phyloP scores from a whole-genome alignment of 2,797 vertebrate genomes.

The Myripristis jacobus region DNA sequence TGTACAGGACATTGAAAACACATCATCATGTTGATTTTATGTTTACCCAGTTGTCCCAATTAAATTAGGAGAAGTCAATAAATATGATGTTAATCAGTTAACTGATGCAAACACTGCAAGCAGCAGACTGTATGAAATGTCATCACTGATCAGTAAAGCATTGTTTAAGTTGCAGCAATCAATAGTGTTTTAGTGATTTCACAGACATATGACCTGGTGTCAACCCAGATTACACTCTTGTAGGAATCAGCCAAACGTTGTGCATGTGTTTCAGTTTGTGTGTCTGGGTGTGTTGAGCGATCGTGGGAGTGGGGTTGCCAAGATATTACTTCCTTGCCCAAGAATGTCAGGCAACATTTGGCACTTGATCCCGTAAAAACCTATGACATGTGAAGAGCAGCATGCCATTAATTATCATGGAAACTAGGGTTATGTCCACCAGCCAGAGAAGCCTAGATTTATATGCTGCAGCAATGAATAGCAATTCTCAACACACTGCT shows the following conservation, averaged over 20 bases:
- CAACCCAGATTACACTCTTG: conserved; percentile 37
- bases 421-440: conserved; percentile 55
- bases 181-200: conserved; percentile 63
- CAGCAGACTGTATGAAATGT: conserved; percentile 51
- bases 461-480: conserved; percentile 69
- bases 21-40: no score
- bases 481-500: conserved; percentile 76
- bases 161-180: conserved; percentile 48
- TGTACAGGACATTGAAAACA: no score
- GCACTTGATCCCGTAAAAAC: conserved; percentile 43
- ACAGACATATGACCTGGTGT: conserved; percentile 68
- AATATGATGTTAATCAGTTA: no score
- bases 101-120: not conserved
- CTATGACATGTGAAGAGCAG: conserved; percentile 57
- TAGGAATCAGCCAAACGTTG: conserved; percentile 34
- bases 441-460: conserved; percentile 60
- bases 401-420: conserved; percentile 59
- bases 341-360: conserved; percentile 18
- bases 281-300: conserved; percentile 15
- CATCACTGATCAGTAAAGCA: conserved; percentile 51
- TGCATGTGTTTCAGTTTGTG: conserved; percentile 35
- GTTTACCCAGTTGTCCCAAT: no score
- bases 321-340: not conserved
- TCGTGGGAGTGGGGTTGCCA: not conserved
- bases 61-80: no score